Evolutionary conservation across 1,140 invertebrate genomes (phyloP), one percentile per base, ranked within the genome.

Genomic region (Cryptotermes secundus): DNA sequence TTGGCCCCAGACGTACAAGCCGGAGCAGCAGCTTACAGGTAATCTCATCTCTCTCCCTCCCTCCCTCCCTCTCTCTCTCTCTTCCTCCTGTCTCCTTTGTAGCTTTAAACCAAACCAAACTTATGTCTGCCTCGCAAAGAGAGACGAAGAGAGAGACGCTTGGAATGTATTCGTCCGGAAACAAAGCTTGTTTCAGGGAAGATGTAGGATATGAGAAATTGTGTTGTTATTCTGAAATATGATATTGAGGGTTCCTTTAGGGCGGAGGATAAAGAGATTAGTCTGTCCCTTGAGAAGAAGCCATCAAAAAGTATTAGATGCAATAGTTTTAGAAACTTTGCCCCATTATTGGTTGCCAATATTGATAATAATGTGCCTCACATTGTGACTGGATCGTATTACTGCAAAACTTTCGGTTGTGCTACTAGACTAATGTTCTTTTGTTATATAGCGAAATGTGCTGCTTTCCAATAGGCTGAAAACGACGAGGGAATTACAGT

Each of bases 221-320:
- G 59, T 72, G n/a, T 72, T 72, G 59, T 72, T 72, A 72, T 72
- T n/a, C 59, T 72, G 59, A 72, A 72, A n/a, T 72, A 72, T 72
- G 59, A 72, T 72, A 26, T 72, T 72, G 26, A 31, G 26, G 59
- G 59, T 31, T 26, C 14, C 31, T 65, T n/a, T 72, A 72, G 16
- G 59, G 7, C 9, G 26, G 59, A 2, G n/a, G 59, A 72, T 72
- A 16, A 72, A 72, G 59, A 31, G 59, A 72, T 72, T 72, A 72
- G 59, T 31, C 26, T 7, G 31, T 72, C 59, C 59, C 59, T 31
- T n/a, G 59, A 19, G 59, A 72, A 72, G 59, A 14, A 31, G n/a
- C 59, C 26, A 72, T 72, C 59, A 31, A 72, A 72, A 72, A 72
- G 59, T 72, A 72, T 72, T 72, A 72, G 26, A 14, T 72, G 59